Conservation (phyloP, 2,797 vertebrate genomes). For the Tarsius wallacei region DNA sequence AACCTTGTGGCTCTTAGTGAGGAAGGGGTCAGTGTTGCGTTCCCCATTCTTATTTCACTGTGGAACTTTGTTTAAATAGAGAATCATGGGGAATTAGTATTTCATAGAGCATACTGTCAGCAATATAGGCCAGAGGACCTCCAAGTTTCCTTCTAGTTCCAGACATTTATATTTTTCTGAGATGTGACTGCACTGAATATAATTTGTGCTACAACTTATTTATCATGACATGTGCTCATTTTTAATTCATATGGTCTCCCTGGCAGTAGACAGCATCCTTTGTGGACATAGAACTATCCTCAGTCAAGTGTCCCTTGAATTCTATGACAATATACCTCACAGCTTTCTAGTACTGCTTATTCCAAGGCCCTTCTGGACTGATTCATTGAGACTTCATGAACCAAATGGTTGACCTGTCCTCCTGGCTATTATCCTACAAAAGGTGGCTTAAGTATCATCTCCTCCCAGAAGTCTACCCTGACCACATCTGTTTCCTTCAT, state of each 20-base stretch:
- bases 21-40: neutral
- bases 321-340: neutral
- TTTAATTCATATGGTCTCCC: constrained; percentile 6
- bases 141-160: neutral
- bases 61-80: neutral
- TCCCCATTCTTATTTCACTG: neutral
- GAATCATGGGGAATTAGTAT: neutral
- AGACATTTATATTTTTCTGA: constrained; percentile 6
- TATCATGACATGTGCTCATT: constrained; percentile 31
- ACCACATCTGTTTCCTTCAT: neutral
- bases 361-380: neutral
- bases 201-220: neutral
- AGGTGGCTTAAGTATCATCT: neutral
- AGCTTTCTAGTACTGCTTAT: neutral
- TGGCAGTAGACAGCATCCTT: neutral
- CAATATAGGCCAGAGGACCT: neutral
- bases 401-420: neutral
- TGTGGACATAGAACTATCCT: neutral
- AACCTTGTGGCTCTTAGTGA: neutral
- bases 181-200: neutral
- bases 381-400: neutral
- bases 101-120: neutral
- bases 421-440: neutral
- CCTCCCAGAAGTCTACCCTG: neutral
- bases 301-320: constrained; percentile 4